phyloP scores from a whole-genome alignment of 2,113 vertebrate species.

The Steatornis caripensis region DNA sequence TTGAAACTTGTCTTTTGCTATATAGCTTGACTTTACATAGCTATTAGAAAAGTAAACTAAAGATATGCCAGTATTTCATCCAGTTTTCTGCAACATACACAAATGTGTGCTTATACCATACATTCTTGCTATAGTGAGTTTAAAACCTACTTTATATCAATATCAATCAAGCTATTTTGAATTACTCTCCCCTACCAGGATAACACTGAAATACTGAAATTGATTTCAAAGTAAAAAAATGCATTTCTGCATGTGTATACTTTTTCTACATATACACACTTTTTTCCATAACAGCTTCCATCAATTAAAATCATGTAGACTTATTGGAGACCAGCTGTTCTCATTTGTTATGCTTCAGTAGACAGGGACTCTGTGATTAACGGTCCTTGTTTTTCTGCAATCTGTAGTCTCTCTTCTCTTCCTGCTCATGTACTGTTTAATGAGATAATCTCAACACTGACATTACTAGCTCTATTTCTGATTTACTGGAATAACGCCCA shows the following conservation, averaged over 20 bases:
- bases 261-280: background rate
- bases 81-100: background rate
- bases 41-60: background rate
- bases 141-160: background rate
- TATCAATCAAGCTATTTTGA: background rate
- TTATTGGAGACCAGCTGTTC: constrained; percentile 58
- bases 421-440: constrained; percentile 52
- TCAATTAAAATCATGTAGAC: constrained; percentile 52
- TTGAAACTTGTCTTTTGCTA: background rate
- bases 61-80: background rate
- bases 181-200: background rate
- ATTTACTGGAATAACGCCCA: constrained; percentile 50
- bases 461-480: constrained; percentile 59
- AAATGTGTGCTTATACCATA: background rate
- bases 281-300: background rate
- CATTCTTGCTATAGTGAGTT: background rate
- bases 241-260: background rate
- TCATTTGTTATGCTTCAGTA: constrained; percentile 40
- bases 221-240: background rate
- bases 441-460: constrained; percentile 51
- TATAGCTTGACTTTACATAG: background rate
- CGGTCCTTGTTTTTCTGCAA: constrained; percentile 39
- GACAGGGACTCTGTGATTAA: constrained; percentile 53
- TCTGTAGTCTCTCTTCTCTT: constrained; percentile 42
- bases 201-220: background rate